These are phyloP conservation scores for Autographa gamma DNA, from an alignment of 2,888 invertebrate genomes.

Conservation along the genomic window DNA sequence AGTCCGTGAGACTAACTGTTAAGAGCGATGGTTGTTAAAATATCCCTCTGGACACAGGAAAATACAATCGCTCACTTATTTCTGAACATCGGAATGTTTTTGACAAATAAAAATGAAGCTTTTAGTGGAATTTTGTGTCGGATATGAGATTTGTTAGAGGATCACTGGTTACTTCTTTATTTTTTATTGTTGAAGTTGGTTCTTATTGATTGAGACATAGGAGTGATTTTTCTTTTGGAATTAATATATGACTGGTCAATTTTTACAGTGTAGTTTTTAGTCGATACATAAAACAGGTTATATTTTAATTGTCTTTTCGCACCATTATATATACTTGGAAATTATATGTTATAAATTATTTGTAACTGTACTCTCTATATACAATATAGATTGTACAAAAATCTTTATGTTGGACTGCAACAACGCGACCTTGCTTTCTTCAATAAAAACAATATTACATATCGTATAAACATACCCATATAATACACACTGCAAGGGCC, in stretches of 20 bases:
- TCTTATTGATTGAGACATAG: not conserved
- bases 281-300: too few relatives aligned
- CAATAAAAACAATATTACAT: not conserved
- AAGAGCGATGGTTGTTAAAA: conserved; percentile 23
- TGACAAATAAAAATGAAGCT: conserved; percentile 38
- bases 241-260: too few relatives aligned
- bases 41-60: conserved; percentile 16
- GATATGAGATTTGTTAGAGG: conserved; percentile 17
- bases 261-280: too few relatives aligned
- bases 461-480: conserved; percentile 17
- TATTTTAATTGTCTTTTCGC: too few relatives aligned
- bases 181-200: not conserved
- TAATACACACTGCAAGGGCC: not conserved
- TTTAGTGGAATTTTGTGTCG: conserved; percentile 32
- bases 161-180: not conserved
- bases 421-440: not conserved
- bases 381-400: too few relatives aligned
- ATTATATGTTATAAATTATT: too few relatives aligned
- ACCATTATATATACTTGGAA: too few relatives aligned
- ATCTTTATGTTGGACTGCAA: not conserved
- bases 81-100: conserved; percentile 34
- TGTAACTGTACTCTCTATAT: too few relatives aligned
- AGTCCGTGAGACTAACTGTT: conserved; percentile 24
- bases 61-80: conserved; percentile 49
- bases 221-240: too few relatives aligned